These are phyloP conservation scores for Xanthostigma xanthostigma DNA, from an alignment of 2,888 invertebrate genomes.

Conservation along the genomic window DNA sequence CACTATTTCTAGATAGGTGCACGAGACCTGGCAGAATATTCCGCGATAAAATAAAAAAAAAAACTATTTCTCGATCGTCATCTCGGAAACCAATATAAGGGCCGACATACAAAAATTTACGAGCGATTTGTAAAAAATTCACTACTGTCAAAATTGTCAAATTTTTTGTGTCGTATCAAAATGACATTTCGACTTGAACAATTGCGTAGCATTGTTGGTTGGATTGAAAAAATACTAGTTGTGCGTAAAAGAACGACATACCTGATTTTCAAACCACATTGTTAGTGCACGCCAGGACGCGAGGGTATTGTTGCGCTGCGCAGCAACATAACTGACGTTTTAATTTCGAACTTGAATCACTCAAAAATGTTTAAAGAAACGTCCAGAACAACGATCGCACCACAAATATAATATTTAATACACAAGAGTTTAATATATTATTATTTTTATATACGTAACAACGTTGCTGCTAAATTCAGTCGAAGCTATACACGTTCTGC, in stretches of 20 bases:
- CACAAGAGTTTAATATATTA: no score
- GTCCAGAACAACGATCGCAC: neutral
- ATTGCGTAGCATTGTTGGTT: neutral
- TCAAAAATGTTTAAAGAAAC: neutral
- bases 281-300: conserved; percentile 24
- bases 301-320: conserved; percentile 27
- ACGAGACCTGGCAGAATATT: no score
- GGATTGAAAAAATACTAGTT: neutral
- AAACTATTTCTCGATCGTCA: no score
- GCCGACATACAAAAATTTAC: no score
- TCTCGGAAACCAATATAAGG: no score
- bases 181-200: conserved; percentile 1
- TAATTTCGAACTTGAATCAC: no score
- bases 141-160: neutral
- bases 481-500: neutral
- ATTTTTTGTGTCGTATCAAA: no score
- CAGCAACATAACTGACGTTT: conserved; percentile 18
- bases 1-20: no score
- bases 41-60: no score
- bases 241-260: conserved; percentile 16
- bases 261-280: conserved; percentile 33
- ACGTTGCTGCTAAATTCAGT: neutral
- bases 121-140: neutral
- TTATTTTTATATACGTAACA: no score
- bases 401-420: neutral